Conservation (phyloP, 2,113 vertebrate genomes). For the Ramphastos sulfuratus region DNA sequence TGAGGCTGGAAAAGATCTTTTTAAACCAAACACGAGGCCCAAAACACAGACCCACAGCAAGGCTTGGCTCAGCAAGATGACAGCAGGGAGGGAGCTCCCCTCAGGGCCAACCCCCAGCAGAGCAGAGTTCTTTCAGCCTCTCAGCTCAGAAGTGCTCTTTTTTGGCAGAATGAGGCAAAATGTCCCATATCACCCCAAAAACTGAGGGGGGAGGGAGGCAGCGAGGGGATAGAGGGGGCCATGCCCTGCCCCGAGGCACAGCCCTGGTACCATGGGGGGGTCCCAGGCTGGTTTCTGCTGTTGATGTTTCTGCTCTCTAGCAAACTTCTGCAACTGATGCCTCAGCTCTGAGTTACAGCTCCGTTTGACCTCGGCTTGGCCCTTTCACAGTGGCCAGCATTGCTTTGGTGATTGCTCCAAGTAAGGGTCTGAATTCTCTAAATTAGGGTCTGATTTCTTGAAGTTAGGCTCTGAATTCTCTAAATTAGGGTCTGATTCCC, state of each 20-base stretch:
- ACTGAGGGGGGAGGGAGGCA: not conserved
- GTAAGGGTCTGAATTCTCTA: not conserved
- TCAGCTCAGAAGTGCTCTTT: fast-evolving
- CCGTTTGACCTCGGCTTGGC: not conserved
- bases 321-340: not conserved
- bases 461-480: not conserved
- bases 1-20: not conserved
- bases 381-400: not conserved
- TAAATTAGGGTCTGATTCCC: not conserved
- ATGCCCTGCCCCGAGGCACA: not conserved
- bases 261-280: not conserved
- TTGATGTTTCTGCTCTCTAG: not conserved
- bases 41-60: fast-evolving
- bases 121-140: not conserved
- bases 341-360: not conserved
- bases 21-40: not conserved
- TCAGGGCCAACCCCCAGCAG: not conserved
- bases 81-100: fast-evolving
- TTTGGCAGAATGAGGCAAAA: fast-evolving
- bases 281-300: fast-evolving
- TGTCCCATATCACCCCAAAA: fast-evolving
- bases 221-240: fast-evolving
- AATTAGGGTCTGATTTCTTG: not conserved
- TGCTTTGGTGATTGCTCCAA: not conserved
- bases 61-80: not conserved